Conservation (phyloP, 2,888 invertebrate genomes). For the Pemphredon lugubris region DNA sequence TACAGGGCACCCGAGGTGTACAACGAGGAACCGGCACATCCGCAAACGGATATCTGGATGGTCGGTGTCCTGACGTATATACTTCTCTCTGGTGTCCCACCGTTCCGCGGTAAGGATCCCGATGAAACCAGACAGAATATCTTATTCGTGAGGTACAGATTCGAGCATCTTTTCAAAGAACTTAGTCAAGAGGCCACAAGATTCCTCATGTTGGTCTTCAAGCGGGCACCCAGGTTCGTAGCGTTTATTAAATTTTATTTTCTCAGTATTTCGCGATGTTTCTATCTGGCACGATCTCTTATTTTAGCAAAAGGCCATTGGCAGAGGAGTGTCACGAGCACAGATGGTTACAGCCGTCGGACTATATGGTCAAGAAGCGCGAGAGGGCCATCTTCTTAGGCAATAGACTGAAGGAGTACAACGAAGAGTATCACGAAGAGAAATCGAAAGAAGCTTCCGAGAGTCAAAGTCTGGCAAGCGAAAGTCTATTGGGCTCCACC, state of each 20-base stretch:
- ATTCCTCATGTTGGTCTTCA: slow-evolving; percentile 97
- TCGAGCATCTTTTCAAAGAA: slow-evolving; percentile 96
- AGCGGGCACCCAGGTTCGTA: slow-evolving; percentile 92
- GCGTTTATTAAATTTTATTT: neutral
- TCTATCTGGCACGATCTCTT: too few species aligned
- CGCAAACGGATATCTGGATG: slow-evolving; percentile 97
- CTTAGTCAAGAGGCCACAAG: slow-evolving; percentile 95
- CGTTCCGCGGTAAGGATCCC: slow-evolving; percentile 92
- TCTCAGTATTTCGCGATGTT: too few species aligned
- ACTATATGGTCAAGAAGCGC: slow-evolving; percentile 95
- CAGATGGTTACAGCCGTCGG: slow-evolving; percentile 96
- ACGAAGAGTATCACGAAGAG: slow-evolving; percentile 89
- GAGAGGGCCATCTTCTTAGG: slow-evolving; percentile 94
- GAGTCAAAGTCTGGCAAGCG: slow-evolving; percentile 83
- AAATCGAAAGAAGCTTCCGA: slow-evolving; percentile 85
- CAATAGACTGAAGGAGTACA: slow-evolving; percentile 91
- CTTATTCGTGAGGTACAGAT: slow-evolving; percentile 94
- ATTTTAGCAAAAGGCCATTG: slow-evolving; percentile 92
- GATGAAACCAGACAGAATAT: slow-evolving; percentile 95
- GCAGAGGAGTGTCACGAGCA: slow-evolving; percentile 98
- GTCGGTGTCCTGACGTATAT: slow-evolving; percentile 96
- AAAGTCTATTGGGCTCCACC: slow-evolving; percentile 82
- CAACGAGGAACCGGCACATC: slow-evolving; percentile 92
- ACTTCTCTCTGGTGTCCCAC: slow-evolving; percentile 94
- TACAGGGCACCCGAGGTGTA: slow-evolving; percentile 95